Evolutionary conservation across 2,113 vertebrate species (phyloP).

Genomic region (Artemisiospiza belli): DNA sequence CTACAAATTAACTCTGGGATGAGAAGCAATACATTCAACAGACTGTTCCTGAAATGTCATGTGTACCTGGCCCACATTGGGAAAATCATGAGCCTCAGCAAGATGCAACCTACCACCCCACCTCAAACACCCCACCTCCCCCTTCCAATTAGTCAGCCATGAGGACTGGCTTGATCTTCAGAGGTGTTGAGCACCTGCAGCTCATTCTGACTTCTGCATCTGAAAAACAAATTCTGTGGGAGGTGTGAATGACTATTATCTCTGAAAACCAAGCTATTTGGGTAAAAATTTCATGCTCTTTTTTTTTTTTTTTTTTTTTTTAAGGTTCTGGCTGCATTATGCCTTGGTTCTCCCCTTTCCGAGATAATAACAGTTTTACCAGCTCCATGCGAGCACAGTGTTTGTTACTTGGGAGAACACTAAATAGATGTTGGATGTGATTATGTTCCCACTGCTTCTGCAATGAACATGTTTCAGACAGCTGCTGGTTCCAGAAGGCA

Average conservation of each 20-base stretch:
- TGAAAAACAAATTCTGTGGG: background rate
- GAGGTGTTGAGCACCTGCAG: background rate
- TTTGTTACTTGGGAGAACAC: background rate
- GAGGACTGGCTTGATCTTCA: background rate
- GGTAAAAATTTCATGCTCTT: background rate
- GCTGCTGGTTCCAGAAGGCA: background rate
- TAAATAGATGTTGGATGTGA: background rate
- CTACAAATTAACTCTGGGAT: background rate
- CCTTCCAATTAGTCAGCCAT: background rate
- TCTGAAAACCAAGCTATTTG: background rate
- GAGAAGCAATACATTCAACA: background rate
- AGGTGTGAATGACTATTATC: background rate
- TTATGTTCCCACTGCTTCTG: background rate
- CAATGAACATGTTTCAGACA: background rate
- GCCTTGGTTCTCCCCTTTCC: background rate
- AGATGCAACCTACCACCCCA: background rate
- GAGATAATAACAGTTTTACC: background rate
- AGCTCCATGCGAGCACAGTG: rapidly evolving
- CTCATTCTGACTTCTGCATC: background rate
- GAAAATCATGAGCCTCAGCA: background rate
- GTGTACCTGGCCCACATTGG: background rate
- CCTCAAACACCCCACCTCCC: background rate
- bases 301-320: background rate
- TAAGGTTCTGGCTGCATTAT: background rate
- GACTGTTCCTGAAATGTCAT: background rate